A percentile compares a stretch with the other conserved stretches of the same genome.
Conservation (phyloP, 2,113 vertebrate genomes). For the Oryzias melastigma region DNA sequence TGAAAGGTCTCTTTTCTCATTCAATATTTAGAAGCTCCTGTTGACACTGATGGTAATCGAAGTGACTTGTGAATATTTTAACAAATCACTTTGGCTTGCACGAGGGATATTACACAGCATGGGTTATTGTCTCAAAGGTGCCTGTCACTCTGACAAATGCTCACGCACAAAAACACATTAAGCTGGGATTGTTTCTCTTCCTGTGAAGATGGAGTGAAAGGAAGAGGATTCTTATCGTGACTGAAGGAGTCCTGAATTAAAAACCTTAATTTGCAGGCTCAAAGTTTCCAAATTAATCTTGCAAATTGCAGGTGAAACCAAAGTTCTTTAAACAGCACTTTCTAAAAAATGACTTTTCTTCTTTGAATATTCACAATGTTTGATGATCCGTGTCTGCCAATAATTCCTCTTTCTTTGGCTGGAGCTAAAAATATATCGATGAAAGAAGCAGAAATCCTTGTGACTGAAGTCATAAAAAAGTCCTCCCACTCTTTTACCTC, state of each 20-base stretch:
- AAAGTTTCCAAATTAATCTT: no score
- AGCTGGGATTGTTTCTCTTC: not conserved
- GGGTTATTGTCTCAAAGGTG: not conserved
- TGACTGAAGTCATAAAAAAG: constrained; percentile 20
- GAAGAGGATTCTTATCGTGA: not conserved
- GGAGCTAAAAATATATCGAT: constrained; percentile 34
- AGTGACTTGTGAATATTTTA: constrained; percentile 17
- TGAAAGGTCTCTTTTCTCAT: not conserved
- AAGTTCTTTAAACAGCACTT: no score
- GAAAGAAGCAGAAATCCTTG: constrained; percentile 5
- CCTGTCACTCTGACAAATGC: constrained; percentile 1
- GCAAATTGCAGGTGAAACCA: no score
- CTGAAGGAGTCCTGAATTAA: no score
- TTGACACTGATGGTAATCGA: constrained; percentile 2
- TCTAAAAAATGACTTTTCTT: no score
- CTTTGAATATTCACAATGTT: not conserved
- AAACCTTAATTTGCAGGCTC: no score
- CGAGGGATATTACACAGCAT: constrained; percentile 5
- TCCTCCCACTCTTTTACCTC: constrained; percentile 44
- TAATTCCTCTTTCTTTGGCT: constrained; percentile 26
- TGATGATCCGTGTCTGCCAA: not conserved
- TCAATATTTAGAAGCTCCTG: constrained; percentile 2
- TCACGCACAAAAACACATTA: constrained; percentile 5
- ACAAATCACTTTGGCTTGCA: constrained; percentile 7
- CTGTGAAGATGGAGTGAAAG: not conserved